These are phyloP conservation scores for Drosophila punjabiensis DNA, from an alignment of 1,140 invertebrate genomes.

Conservation along the genomic window DNA sequence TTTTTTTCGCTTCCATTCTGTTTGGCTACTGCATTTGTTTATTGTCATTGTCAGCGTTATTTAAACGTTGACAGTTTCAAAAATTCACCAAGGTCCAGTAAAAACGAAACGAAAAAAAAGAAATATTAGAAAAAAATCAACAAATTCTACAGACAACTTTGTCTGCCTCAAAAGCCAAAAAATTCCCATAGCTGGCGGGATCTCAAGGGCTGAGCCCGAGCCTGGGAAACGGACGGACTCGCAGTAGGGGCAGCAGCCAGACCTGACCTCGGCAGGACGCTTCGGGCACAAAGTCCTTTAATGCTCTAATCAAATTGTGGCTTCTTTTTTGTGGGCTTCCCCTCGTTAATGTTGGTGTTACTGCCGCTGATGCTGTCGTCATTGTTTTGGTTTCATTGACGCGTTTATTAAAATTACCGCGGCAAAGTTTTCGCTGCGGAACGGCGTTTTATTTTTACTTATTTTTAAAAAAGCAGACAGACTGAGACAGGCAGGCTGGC, in stretches of 20 bases:
- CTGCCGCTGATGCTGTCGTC: conserved; percentile 60
- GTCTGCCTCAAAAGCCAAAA: conserved; percentile 47
- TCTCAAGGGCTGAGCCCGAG: conserved; percentile 16
- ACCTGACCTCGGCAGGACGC: conserved; percentile 53
- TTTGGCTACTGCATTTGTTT: conserved; percentile 74
- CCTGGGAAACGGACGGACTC: background rate
- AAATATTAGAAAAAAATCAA: conserved; percentile 5
- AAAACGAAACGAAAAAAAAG: background rate
- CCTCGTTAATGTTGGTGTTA: conserved; percentile 52
- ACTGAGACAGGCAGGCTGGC: conserved; percentile 1
- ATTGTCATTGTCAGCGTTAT: conserved; percentile 82
- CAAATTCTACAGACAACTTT: conserved; percentile 65
- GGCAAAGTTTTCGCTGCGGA: conserved; percentile 63
- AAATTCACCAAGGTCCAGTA: conserved; percentile 39
- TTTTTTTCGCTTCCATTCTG: conserved; percentile 32
- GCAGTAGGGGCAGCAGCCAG: conserved; percentile 8
- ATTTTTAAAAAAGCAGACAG: conserved; percentile 52
- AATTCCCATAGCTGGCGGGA: conserved; percentile 38
- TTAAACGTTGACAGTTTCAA: conserved; percentile 78
- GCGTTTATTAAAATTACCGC: conserved; percentile 83
- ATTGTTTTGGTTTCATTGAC: conserved; percentile 82
- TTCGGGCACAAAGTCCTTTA: conserved; percentile 78
- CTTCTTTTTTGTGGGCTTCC: conserved; percentile 69
- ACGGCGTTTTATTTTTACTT: conserved; percentile 68
- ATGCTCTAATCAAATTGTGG: conserved; percentile 83